These are phyloP conservation scores for Sinhomidia bicolor DNA, from an alignment of 2,888 invertebrate species.

Conservation along the genomic window DNA sequence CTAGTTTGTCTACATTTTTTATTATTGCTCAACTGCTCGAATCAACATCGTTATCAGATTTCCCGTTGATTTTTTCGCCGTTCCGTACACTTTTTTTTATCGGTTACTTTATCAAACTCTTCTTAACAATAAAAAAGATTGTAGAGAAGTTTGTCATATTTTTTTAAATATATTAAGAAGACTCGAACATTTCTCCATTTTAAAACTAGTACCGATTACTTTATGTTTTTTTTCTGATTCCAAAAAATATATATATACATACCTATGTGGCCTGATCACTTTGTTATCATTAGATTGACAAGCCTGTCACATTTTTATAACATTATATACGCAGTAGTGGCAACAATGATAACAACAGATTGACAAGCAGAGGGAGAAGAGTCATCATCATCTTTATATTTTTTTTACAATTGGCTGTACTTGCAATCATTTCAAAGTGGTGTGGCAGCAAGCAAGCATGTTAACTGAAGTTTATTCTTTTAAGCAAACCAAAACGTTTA, in stretches of 20 bases:
- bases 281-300: constrained; percentile 10
- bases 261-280: neutral
- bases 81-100: constrained; percentile 34
- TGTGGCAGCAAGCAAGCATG: constrained; percentile 40
- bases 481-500: constrained; percentile 40
- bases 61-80: constrained; percentile 10
- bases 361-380: neutral
- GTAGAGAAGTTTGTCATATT: neutral
- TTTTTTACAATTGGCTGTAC: too few relatives aligned
- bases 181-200: neutral
- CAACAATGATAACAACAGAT: neutral
- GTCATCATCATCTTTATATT: neutral
- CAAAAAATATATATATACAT: neutral
- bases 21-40: neutral
- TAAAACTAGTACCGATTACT: neutral
- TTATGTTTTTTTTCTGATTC: neutral
- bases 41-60: constrained; percentile 10
- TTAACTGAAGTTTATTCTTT: constrained; percentile 49
- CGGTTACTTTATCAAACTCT: neutral
- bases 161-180: too few relatives aligned
- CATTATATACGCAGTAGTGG: constrained; percentile 25
- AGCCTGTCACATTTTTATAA: constrained; percentile 32
- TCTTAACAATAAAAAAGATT: neutral
- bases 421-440: neutral
- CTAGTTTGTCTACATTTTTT: constrained; percentile 25